Evolutionary conservation across 2,888 invertebrate genomes (phyloP).

Genomic region (Nymphalis polychloros): DNA sequence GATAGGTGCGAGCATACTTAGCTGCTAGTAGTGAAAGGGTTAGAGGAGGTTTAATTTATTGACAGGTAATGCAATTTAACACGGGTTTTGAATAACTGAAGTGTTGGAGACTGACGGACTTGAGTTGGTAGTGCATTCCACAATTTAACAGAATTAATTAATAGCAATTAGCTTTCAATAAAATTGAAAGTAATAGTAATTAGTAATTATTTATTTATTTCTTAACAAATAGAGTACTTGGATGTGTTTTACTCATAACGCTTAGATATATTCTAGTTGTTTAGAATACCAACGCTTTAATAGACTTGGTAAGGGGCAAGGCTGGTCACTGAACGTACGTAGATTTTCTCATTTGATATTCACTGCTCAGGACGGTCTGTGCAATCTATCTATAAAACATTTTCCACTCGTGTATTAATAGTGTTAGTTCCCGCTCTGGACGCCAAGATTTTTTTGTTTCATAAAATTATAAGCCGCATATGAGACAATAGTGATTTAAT

Average conservation of each 20-base stretch:
- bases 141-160: no score
- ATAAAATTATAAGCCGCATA: not conserved
- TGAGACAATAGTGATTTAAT: not conserved
- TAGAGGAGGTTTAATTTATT: no score
- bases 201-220: no score
- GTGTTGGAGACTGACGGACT: no score
- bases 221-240: not conserved
- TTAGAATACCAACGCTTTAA: slow-evolving; percentile 24
- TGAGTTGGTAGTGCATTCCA: no score
- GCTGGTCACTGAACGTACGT: slow-evolving; percentile 45
- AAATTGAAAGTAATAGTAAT: no score
- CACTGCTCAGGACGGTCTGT: slow-evolving; percentile 59
- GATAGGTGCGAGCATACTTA: no score
- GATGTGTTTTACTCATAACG: not conserved
- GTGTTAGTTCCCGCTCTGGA: slow-evolving; percentile 54
- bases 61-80: no score
- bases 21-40: no score
- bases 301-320: slow-evolving; percentile 27
- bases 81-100: no score
- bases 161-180: no score
- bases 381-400: slow-evolving; percentile 57
- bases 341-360: slow-evolving; percentile 74
- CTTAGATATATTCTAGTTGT: not conserved
- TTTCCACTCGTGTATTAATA: slow-evolving; percentile 58
- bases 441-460: slow-evolving; percentile 42